Conservation (phyloP, 1,140 invertebrate species). For the Nymphalis io region DNA sequence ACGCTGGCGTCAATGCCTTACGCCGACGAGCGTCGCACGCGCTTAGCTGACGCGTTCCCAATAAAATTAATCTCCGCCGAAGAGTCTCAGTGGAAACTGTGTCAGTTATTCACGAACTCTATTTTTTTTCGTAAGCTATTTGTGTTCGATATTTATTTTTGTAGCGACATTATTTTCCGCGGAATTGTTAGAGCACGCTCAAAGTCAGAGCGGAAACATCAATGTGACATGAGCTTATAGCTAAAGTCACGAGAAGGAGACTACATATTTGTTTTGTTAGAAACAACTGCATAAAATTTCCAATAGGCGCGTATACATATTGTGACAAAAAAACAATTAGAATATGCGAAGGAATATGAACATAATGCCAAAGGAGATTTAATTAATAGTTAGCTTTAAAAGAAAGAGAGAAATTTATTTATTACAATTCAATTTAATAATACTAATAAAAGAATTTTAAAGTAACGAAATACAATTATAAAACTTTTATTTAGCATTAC, state of each 20-base stretch:
- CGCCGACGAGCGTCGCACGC: neutral
- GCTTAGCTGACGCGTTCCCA: constrained; percentile 32
- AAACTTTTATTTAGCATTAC: no score
- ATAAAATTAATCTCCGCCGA: constrained; percentile 54
- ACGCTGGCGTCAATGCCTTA: neutral
- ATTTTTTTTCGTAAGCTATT: constrained; percentile 62
- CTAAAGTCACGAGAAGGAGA: constrained; percentile 9
- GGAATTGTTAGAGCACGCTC: constrained; percentile 42
- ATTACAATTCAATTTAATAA: no score
- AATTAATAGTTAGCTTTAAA: no score
- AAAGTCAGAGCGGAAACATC: constrained; percentile 9
- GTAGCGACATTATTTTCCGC: constrained; percentile 43
- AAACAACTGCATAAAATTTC: neutral
- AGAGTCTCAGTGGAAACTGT: constrained; percentile 52
- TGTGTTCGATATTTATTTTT: constrained; percentile 59
- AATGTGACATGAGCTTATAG: constrained; percentile 24
- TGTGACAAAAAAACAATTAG: no score
- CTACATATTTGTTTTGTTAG: neutral
- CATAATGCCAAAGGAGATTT: no score
- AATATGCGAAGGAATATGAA: no score
- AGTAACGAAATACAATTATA: no score
- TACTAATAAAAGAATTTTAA: no score
- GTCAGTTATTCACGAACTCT: constrained; percentile 65
- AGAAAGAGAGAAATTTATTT: no score
- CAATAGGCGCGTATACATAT: no score